phyloP scores from a whole-genome alignment of 2,113 vertebrate species.

The Rostratula benghalensis region DNA sequence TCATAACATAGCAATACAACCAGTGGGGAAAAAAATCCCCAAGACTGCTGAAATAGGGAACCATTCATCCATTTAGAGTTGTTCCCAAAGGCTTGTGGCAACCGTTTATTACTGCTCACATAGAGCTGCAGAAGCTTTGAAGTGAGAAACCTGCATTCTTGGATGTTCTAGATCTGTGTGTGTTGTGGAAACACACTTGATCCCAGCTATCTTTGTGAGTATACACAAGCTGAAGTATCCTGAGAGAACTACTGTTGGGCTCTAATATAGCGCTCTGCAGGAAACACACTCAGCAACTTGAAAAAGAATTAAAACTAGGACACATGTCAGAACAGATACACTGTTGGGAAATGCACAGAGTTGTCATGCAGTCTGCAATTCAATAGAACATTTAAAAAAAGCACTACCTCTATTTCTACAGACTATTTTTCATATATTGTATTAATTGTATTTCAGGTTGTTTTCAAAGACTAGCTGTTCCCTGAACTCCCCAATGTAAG shows the following conservation, averaged over 20 bases:
- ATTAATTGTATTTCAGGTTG: neutral
- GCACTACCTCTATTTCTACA: neutral
- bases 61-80: conserved; percentile 38
- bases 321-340: conserved; percentile 19
- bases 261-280: neutral
- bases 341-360: neutral
- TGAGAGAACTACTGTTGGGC: neutral
- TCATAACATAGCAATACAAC: conserved; percentile 27
- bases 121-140: conserved; percentile 46
- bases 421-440: neutral
- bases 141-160: conserved; percentile 23
- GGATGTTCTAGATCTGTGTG: neutral
- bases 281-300: neutral
- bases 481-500: neutral
- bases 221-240: neutral
- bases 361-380: neutral
- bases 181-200: neutral
- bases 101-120: conserved; percentile 34
- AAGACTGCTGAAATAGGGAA: conserved; percentile 46
- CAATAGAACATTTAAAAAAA: neutral
- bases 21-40: neutral
- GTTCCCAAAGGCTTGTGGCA: conserved; percentile 36
- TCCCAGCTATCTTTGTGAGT: neutral
- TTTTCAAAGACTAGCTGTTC: neutral
- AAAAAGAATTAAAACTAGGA: conserved; percentile 36